Evolutionary conservation across 2,797 vertebrate genomes (phyloP).

Genomic region (Phoebastria nigripes): DNA sequence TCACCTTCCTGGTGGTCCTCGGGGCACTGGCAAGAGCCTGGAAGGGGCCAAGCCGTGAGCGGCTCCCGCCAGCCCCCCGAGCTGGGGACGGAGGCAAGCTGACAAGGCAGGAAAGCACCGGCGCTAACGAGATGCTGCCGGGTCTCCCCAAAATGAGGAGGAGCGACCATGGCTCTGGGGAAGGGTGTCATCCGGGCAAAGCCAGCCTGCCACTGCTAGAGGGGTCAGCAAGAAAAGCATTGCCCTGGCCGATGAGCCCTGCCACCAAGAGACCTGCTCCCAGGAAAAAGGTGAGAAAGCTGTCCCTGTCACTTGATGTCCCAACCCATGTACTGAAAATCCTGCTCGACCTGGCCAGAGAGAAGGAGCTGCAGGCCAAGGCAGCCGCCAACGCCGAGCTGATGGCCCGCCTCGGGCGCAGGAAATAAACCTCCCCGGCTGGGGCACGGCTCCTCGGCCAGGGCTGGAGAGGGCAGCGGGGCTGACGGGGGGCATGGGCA

Average conservation of each 20-base stretch:
- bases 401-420: slow-evolving; percentile 82
- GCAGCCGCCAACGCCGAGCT: slow-evolving; percentile 83
- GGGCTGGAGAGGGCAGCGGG: accelerated
- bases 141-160: neutral
- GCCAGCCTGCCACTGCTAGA: neutral
- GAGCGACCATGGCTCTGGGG: accelerated
- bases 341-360: slow-evolving; percentile 83
- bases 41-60: accelerated
- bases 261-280: neutral
- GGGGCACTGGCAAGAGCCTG: neutral
- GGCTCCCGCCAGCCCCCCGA: accelerated
- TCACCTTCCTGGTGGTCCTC: neutral
- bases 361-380: slow-evolving; percentile 83
- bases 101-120: neutral
- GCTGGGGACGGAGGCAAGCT: neutral
- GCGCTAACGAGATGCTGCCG: slow-evolving; percentile 13
- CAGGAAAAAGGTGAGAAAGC: slow-evolving; percentile 72
- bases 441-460: neutral
- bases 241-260: neutral
- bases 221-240: neutral
- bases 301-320: slow-evolving; percentile 83
- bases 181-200: neutral
- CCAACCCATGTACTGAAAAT: slow-evolving; percentile 83
- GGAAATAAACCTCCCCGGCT: slow-evolving; percentile 62
- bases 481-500: accelerated